These are phyloP conservation scores for Ceratoteleas bidentatus DNA, from an alignment of 1,140 invertebrate genomes.

Conservation along the genomic window DNA sequence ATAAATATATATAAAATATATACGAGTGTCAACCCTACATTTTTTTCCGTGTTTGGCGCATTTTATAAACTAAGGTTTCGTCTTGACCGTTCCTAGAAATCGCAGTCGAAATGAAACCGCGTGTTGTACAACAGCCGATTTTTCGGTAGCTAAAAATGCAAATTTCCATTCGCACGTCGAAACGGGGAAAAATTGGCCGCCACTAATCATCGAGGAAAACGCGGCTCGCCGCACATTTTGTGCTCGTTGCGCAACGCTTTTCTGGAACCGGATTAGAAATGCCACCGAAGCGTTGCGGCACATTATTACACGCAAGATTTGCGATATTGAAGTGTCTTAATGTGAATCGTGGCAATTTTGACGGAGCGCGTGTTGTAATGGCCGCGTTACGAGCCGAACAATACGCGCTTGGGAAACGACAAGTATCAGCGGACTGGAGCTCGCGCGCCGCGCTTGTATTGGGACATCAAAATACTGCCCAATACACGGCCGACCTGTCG, in stretches of 20 bases:
- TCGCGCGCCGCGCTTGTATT: slow-evolving; percentile 17
- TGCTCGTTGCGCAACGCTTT: slow-evolving; percentile 29
- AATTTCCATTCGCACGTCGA: too few species aligned
- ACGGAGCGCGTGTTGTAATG: slow-evolving; percentile 49
- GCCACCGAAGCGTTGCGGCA: slow-evolving; percentile 19
- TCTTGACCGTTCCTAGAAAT: too few species aligned
- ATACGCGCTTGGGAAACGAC: slow-evolving; percentile 62
- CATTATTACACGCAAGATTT: slow-evolving; percentile 49
- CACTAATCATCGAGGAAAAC: too few species aligned
- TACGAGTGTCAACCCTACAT: too few species aligned
- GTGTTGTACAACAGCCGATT: too few species aligned
- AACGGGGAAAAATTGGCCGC: too few species aligned
- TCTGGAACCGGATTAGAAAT: slow-evolving; percentile 23
- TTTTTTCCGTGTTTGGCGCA: too few species aligned
- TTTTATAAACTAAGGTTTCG: too few species aligned
- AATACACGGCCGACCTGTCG: slow-evolving; percentile 40
- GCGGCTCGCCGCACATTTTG: too few species aligned
- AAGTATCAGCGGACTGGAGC: slow-evolving; percentile 42
- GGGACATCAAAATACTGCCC: slow-evolving; percentile 44
- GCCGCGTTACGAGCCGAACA: slow-evolving; percentile 58
- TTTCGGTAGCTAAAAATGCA: too few species aligned
- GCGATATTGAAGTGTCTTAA: slow-evolving; percentile 54
- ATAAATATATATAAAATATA: too few species aligned
- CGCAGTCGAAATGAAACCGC: too few species aligned
- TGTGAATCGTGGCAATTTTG: slow-evolving; percentile 38